Conservation (phyloP, 2,888 invertebrate species). For the Andrena fulva region DNA sequence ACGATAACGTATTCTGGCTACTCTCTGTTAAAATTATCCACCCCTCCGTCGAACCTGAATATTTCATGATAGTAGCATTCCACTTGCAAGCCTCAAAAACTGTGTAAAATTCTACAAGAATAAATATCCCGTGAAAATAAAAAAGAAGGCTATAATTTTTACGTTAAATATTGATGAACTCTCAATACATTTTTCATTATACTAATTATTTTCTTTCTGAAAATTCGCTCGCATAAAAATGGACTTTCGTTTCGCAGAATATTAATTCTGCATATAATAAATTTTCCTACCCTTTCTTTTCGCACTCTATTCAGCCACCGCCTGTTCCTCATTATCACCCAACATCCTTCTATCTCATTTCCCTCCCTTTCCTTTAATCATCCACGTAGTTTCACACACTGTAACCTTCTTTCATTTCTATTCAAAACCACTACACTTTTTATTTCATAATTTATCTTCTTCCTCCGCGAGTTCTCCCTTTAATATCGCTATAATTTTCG, state of each 20-base stretch:
- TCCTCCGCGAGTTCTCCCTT: not conserved
- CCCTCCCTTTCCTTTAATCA: not conserved
- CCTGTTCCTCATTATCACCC: conserved; percentile 3
- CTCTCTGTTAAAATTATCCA: not conserved
- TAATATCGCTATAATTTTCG: not conserved
- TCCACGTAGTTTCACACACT: not conserved
- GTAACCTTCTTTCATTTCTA: not conserved
- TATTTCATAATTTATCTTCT: not conserved
- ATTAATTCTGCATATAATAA: too few relatives aligned
- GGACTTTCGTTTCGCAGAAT: too few relatives aligned
- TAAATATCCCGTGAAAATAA: too few relatives aligned
- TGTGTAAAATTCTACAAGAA: not conserved
- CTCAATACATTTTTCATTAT: too few relatives aligned
- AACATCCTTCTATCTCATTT: not conserved
- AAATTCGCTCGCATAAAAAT: too few relatives aligned
- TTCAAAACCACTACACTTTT: not conserved
- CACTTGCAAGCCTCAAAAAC: not conserved
- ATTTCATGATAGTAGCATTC: not conserved
- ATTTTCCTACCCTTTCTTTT: not conserved
- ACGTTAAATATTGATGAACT: too few relatives aligned
- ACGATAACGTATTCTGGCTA: not conserved
- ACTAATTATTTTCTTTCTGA: too few relatives aligned
- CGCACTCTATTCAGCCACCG: not conserved
- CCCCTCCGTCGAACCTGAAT: not conserved
- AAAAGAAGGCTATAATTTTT: too few relatives aligned